Evolutionary conservation across 2,888 invertebrate species (phyloP), one percentile per base, ranked within the genome.

Genomic region (Macrophya alboannulata): DNA sequence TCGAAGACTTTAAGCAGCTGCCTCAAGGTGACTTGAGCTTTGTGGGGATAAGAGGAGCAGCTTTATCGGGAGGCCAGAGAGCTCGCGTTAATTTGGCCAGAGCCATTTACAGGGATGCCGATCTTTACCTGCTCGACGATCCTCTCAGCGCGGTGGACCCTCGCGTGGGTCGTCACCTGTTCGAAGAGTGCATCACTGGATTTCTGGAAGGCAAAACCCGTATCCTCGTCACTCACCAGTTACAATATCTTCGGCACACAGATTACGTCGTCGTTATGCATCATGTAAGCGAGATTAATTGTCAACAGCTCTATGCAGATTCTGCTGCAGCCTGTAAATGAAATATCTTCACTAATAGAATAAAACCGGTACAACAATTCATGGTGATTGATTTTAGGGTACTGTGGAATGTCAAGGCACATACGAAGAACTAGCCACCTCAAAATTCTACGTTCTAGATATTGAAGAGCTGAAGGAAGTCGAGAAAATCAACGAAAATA

Each of bases 81-180:
- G 97, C 97, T 48, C 94, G 97, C 90, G 95, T 97, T 91, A 96
- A 96, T 92, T 94, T 97, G 89, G 96, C 95, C 65, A 94, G 96
- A 88, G 94, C 94, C 1, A 89, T 95, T 37, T 96, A 96, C 90
- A 93, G 92, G 85, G 94, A 95, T 85, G 94, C 97, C 76, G 95
- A 96, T 89, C 95, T 97, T 84, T 97, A 97, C 90, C 93, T 97
- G 3, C 93, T 97, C 71, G 97, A 97, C 92, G 97, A 97, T 93
- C 97, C 97, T 0, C 92, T 97, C 3, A 96, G 96, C 87, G 97
- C 97, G 1, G 97, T 97, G 0, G 98, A 98, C 92, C 95, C 97
- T 0, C 96, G 96, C 87, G 97, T 97, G 3, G 96, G 97, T 0
- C 95, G 96, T 85, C 96, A 97, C 91, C 93, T 98, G 3, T 97